Evolutionary conservation across 2,113 vertebrate species (phyloP), one percentile per base, ranked within the genome.

Genomic region (Thryonomys swinderianus): DNA sequence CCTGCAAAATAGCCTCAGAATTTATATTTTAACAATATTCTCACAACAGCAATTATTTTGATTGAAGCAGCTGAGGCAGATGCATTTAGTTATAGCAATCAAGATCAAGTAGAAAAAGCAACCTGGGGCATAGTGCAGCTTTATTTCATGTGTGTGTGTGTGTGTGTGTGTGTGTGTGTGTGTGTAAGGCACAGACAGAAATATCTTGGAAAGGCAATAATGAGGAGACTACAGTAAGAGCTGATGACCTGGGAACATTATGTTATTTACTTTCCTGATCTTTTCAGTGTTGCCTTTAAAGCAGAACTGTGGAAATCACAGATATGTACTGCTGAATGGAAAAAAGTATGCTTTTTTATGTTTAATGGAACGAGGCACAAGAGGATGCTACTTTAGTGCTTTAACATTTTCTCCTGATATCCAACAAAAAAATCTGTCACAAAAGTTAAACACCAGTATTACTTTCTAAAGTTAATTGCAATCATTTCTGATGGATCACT

Each of bases 1-100:
- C 11, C n/a, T 55, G 92, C 61, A 62, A 83, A 94, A 66, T 95
- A 88, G 5, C 53, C 89, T 87, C 66, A 88, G 25, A 74, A 96
- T 90, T 86, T 94, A 42, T 83, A 73, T 85, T 92, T 86, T 85
- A 93, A 85, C 61, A 34, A 51, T 86, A 76, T 93, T 79, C 48
- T 83, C 37, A 9, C 57, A n/a, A 74, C 91, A 91, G 76, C 66
- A 7, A 32, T 93, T 85, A 61, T 93, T 85, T 84, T 82, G 40
- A 69, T 73, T 90, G 66, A 91, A 79, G 17, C 42, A 67, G 5
- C 32, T 57, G 27, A 93, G 62, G 42, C 74, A 93, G 74, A 86
- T 69, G 84, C 59, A 13, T 89, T 42, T 21, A 81, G 71, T 82
- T 82, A 86, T 5, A 76, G 62, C 42, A 79, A 83, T 84, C 73